Evolutionary conservation across 2,888 invertebrate species (phyloP).

Genomic region (Gnatocerus cornutus): DNA sequence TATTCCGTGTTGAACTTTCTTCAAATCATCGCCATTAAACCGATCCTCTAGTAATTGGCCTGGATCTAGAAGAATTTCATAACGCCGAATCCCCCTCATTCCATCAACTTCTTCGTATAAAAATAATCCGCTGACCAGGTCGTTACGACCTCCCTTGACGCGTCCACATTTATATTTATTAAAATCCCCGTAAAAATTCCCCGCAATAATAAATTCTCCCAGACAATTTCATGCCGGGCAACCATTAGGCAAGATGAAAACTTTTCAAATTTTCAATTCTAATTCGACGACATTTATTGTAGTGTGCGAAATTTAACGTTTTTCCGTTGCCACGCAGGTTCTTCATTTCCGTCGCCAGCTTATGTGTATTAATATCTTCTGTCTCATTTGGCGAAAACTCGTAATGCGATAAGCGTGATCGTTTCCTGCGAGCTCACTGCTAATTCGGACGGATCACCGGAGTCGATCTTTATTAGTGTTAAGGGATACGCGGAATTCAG

Average conservation of each 20-base stretch:
- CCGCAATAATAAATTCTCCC: slow-evolving; percentile 31
- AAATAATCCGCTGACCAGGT: slow-evolving; percentile 42
- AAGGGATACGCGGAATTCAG: slow-evolving; percentile 59
- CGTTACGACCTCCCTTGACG: not conserved
- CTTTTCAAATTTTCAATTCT: not conserved
- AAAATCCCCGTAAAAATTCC: slow-evolving; percentile 13
- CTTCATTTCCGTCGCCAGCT: slow-evolving; percentile 1
- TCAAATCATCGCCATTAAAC: slow-evolving; percentile 58
- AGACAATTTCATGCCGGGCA: slow-evolving; percentile 17
- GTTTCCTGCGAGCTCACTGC: slow-evolving; percentile 54
- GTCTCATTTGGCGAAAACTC: slow-evolving; percentile 47
- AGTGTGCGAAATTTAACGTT: slow-evolving; percentile 1
- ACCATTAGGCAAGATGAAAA: slow-evolving; percentile 15
- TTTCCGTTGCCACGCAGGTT: not conserved
- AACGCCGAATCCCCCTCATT: slow-evolving; percentile 38
- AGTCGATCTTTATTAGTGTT: slow-evolving; percentile 61
- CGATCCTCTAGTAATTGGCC: slow-evolving; percentile 58
- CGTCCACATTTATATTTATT: not conserved
- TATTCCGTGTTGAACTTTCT: slow-evolving; percentile 56
- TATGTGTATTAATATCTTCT: slow-evolving; percentile 47
- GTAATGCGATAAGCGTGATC: slow-evolving; percentile 54
- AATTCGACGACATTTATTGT: slow-evolving; percentile 14
- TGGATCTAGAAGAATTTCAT: slow-evolving; percentile 55
- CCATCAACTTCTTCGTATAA: slow-evolving; percentile 37
- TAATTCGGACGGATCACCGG: slow-evolving; percentile 60